Percentiles rank a stretch among this genome's conserved stretches.
Evolutionary conservation across 2,113 vertebrate species (phyloP).

Genomic region (Propithecus coquereli): DNA sequence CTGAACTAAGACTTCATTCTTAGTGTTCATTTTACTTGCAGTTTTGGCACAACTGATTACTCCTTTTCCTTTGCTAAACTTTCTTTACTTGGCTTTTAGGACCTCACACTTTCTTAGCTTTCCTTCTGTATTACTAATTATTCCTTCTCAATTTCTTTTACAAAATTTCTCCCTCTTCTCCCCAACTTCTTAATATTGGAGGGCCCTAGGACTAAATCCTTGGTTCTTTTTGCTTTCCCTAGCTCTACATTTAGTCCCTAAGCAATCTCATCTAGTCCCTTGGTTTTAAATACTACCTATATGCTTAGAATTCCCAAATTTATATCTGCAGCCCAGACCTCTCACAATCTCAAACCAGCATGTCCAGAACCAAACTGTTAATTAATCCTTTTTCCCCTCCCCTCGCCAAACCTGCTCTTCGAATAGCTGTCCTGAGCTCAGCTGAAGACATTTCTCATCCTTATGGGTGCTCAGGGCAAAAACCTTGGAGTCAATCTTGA

Average conservation of each 20-base stretch:
- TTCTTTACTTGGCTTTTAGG: constrained; percentile 23
- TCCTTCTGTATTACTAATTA: neutral
- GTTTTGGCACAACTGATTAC: neutral
- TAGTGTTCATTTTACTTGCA: neutral
- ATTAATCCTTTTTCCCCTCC: neutral
- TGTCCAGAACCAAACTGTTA: neutral
- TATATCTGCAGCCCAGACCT: neutral
- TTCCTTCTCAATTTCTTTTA: neutral
- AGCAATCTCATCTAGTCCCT: neutral
- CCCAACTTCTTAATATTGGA: neutral
- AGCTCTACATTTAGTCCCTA: neutral
- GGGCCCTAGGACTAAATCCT: neutral
- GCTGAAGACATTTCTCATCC: neutral
- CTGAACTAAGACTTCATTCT: neutral
- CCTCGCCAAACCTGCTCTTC: neutral
- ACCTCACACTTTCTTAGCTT: neutral
- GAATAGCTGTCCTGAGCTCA: neutral
- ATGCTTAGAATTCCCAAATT: neutral
- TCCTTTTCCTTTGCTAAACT: neutral
- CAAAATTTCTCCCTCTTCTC: neutral
- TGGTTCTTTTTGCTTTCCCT: neutral
- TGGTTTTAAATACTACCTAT: neutral
- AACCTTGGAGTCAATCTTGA: neutral
- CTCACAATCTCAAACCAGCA: neutral
- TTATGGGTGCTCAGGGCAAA: neutral